Evolutionary conservation across 2,888 invertebrate genomes (phyloP), one percentile per base, ranked within the genome.

Genomic region (Iphiclides podalirius): DNA sequence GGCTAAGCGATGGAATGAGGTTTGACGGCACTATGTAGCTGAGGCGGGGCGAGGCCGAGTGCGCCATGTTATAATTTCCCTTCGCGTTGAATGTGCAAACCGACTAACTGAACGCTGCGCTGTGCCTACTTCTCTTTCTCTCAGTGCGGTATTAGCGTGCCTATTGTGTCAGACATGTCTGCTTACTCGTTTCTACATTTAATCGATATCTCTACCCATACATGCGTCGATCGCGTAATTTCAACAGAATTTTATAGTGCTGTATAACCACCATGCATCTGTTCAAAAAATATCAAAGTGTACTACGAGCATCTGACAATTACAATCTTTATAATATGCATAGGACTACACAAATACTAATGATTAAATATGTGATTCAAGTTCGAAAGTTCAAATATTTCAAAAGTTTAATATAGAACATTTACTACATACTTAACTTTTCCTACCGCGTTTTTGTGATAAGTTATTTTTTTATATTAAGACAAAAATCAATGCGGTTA

Each of bases 31-130:
- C 85, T 84, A 79, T 85, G 86, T 86, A 82, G 80, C 76, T 70
- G 79, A 85, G 86, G 87, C 85, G 87, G 86, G 85, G 64, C 85
- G 84, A 85, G 83, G 78, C 80, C 79, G 81, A 78, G 76, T 83
- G 83, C 85, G 86, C 86, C 85, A 81, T 85, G 76, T 83, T 86
- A 86, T 87, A 86, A 86, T 87, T 87, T 87, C 81, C 84, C 83
- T 85, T 84, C 75, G 86, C 74, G 78, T 83, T 79, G 81, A 82
- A 83, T 84, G 85, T 85, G 84, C 81, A 83, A 83, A 83, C 76
- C 70, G 72, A 75, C 73, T 75, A 77, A 75, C 72, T 75, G 76
- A 82, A 79, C 75, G 73, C 71, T 75, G 79, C 76, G 74, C 70
- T 75, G 73, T 74, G 73, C 67, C 75, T 79, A 74, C 75, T 79